Evolutionary conservation across 2,888 invertebrate species (phyloP), one percentile per base, ranked within the genome.

Genomic region (Lepidocyrtinus sp.): DNA sequence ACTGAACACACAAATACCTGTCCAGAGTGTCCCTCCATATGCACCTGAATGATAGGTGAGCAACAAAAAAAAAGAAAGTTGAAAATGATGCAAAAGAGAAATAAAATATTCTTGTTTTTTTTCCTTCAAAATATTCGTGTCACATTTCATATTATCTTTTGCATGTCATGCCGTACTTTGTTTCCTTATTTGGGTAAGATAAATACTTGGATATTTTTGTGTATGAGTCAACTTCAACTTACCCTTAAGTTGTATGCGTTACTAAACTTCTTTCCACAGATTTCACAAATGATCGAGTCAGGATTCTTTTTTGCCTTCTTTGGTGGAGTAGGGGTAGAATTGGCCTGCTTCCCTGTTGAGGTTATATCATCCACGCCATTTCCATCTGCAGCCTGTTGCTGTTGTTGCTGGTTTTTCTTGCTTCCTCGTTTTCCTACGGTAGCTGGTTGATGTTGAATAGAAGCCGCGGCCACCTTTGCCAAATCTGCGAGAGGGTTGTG

Each of bases 1-100:
- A 95, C 94, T 82, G 93, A 92, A 88, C 96, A 96, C 36, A 95
- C 95, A 89, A 96, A 95, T 27, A 95, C 92, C 67, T 95, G 93
- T 85, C 96, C 96, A 87, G 95, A 94, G 89, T 96, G 96, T 21
- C 96, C 96, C 88, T 96, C 96, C 92, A 96, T 93, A 87, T 96
- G 96, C 81, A 96, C 87, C 86, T 86, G 55, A n/a, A n/a, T n/a
- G n/a, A n/a, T n/a, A 65, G 15, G 15, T 25, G 64, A 68, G 26
- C 12, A 68, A 70, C 1, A 74, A 67, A 15, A 50, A n/a, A 46
- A 3, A 55, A 9, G 9, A 75, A 25, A 36, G 36, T 36, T 36
- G 12, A 36, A 36, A 36, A 36, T 36, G 36, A 36, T 59, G 59
- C 17, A 21, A 59, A 59, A 59, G n/a, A n/a, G n/a, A n/a, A n/a